Base-by-base conservation (phyloP, 2,797 vertebrate species). In the Pseudomugil gertrudae region DNA sequence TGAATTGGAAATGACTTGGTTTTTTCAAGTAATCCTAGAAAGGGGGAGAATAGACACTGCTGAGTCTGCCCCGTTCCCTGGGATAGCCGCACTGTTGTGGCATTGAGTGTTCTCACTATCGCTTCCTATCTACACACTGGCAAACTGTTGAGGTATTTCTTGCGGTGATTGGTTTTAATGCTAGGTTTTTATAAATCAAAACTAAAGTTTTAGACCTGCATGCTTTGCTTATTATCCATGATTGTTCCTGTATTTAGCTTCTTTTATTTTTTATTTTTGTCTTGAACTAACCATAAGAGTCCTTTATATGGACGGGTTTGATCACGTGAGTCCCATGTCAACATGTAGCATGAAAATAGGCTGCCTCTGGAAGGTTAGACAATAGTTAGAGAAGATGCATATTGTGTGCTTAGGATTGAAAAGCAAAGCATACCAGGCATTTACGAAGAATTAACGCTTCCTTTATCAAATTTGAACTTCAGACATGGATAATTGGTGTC, bases 11-110 rank as follows among this genome's bases (percentile, higher is more conserved):
- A 97, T 99, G 98, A 99, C 97, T 98, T 99, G 97, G 95, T 98
- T 99, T 98, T 99, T 98, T 98, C 96, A 98, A 99, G 98, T 99
- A 97, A 98, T 95, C 97, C 97, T 98, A 98, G 98, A 98, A 98
- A 98, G 93, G 96, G 98, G 97, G 96, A 99, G 93, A 97, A 97
- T 99, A 99, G 97, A 97, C 97, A 98, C 98, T 95, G 96, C 98
- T 98, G 98, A 98, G 95, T 98, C 97, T 98, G 97, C 96, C 97
- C 96, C 97, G 97, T 96, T 97, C 97, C 97, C 97, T 96, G 95
- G 96, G 97, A 97, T 97, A 98, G 95, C 97, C 96, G 97, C 97
- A 96, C 96, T 95, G 97, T 96, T 99, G 98, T 98, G 98, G 97
- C 98, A 96, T 95, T 99, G 96, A 98, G 95, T 96, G 96, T 94